Evolutionary conservation across 2,797 vertebrate species (phyloP).

Genomic region (Vipera latastei): DNA sequence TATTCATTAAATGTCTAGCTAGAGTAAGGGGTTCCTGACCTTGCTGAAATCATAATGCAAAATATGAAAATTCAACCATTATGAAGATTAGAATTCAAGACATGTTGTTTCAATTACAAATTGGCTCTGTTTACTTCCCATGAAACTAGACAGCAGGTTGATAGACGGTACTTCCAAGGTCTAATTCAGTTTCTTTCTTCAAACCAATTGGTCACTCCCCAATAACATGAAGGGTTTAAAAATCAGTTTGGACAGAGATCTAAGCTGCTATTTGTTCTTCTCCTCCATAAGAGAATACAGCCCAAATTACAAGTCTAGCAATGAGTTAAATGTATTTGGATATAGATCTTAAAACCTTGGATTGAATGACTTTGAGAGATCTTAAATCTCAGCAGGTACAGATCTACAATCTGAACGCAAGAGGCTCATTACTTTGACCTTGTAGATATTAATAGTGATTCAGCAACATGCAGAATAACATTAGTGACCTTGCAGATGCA

Average conservation of each 20-base stretch:
- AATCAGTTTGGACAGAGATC: background rate
- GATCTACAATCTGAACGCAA: background rate
- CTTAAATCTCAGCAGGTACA: background rate
- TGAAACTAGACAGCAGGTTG: background rate
- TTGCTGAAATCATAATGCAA: background rate
- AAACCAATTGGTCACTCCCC: background rate
- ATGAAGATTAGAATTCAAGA: background rate
- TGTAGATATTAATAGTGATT: background rate
- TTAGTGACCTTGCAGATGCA: background rate
- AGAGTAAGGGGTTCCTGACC: background rate
- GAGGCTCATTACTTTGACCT: background rate
- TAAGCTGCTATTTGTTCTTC: background rate
- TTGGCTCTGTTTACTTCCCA: background rate
- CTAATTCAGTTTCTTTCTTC: background rate
- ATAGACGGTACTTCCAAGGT: background rate
- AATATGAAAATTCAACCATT: background rate
- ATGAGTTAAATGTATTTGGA: background rate
- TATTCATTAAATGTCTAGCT: background rate
- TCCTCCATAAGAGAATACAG: background rate
- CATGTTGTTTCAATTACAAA: background rate
- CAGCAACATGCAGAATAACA: background rate
- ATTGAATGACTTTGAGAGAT: background rate
- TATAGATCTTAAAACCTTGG: background rate
- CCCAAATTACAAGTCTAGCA: background rate
- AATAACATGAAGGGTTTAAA: background rate